These are phyloP conservation scores for Drosophila diplacantha DNA, from an alignment of 2,888 invertebrate species.

Conservation along the genomic window DNA sequence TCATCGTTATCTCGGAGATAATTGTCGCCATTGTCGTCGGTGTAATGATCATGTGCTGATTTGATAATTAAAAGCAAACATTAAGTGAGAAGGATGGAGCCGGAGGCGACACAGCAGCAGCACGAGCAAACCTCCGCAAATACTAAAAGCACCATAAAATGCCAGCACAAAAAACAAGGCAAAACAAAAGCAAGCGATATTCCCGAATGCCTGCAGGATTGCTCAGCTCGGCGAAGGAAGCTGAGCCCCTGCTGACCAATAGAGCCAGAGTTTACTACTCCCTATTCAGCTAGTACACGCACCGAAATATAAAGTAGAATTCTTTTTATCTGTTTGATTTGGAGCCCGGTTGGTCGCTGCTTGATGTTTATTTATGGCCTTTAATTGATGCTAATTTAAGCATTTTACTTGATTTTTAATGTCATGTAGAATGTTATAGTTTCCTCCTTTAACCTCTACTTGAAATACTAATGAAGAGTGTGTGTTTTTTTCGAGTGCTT, in stretches of 20 bases:
- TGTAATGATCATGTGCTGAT: slow-evolving; percentile 70
- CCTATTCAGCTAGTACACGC: neutral
- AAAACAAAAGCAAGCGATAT: slow-evolving; percentile 13
- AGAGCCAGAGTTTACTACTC: slow-evolving; percentile 29
- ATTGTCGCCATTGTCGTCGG: slow-evolving; percentile 50
- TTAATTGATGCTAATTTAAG: neutral
- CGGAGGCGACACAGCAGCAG: slow-evolving; percentile 45
- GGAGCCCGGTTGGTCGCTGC: neutral
- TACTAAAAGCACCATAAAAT: slow-evolving; percentile 58
- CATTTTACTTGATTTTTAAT: no score
- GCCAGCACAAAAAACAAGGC: slow-evolving; percentile 9
- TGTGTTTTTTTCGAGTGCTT: slow-evolving; percentile 2
- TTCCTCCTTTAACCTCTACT: neutral
- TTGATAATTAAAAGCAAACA: slow-evolving; percentile 72
- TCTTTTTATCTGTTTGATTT: neutral
- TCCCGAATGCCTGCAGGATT: slow-evolving; percentile 20
- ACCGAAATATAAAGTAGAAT: neutral
- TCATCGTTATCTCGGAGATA: slow-evolving; percentile 22
- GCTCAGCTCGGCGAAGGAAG: neutral
- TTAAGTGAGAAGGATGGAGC: slow-evolving; percentile 39
- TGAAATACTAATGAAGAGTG: neutral
- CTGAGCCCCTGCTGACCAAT: slow-evolving; percentile 51
- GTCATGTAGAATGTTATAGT: neutral
- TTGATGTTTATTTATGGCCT: neutral
- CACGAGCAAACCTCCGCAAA: slow-evolving; percentile 41